A percentile compares a stretch with the other conserved stretches of the same genome.
These are phyloP conservation scores for Acleris cristana DNA, from an alignment of 2,888 invertebrate species.

Conservation along the genomic window DNA sequence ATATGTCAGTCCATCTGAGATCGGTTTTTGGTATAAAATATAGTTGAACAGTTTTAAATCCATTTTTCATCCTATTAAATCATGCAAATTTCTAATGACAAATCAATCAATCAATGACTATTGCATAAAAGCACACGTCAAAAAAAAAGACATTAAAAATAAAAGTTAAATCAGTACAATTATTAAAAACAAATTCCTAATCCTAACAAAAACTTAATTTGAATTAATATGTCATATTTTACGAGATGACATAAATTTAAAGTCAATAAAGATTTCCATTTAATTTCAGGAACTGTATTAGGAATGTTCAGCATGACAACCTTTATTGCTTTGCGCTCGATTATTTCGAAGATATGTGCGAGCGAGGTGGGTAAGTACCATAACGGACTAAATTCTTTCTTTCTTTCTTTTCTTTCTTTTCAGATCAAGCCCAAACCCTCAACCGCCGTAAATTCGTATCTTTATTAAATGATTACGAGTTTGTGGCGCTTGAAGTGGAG, in stretches of 20 bases:
- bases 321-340: conserved; percentile 89
- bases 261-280: neutral
- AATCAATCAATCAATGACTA: too few species aligned
- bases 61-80: neutral
- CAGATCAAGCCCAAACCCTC: neutral
- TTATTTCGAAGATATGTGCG: conserved; percentile 88
- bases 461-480: too few species aligned
- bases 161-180: too few species aligned
- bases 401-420: too few species aligned
- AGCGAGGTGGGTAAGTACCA: conserved; percentile 85
- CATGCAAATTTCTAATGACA: neutral
- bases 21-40: too few species aligned
- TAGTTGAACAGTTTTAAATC: neutral
- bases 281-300: conserved; percentile 85
- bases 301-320: conserved; percentile 90
- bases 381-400: neutral
- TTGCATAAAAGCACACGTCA: too few species aligned
- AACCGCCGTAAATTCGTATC: neutral
- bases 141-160: too few species aligned
- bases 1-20: too few species aligned
- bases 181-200: too few species aligned
- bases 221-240: neutral
- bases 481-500: neutral
- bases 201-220: too few species aligned
- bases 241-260: neutral